Percentiles rank a stretch among this genome's conserved stretches.
phyloP scores from a whole-genome alignment of 2,113 vertebrate species.

The Setophaga kirtlandii region DNA sequence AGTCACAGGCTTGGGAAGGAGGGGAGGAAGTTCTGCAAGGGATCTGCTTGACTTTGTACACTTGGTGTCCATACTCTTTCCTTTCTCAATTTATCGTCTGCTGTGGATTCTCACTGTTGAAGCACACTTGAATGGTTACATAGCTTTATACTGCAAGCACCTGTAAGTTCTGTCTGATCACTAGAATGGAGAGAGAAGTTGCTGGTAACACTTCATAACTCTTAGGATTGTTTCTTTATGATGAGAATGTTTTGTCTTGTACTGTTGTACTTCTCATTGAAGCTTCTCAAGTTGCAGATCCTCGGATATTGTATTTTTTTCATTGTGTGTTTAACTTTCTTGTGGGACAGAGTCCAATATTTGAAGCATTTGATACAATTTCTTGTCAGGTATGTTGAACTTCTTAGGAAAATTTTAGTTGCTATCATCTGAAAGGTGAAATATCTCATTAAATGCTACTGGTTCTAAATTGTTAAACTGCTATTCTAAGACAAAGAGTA shows the following conservation, averaged over 20 bases:
- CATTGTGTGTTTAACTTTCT: background rate
- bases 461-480: background rate
- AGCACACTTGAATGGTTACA: background rate
- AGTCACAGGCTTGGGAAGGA: background rate
- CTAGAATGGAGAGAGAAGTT: background rate
- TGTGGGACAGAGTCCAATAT: background rate
- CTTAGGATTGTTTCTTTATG: background rate
- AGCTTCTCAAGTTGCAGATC: background rate
- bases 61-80: rapidly evolving
- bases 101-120: background rate
- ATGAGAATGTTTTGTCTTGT: background rate
- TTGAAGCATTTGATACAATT: background rate
- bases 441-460: background rate
- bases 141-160: background rate
- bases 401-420: background rate
- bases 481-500: background rate
- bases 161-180: background rate
- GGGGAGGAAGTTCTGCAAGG: background rate
- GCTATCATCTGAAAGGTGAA: background rate
- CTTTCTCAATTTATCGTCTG: background rate
- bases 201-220: background rate
- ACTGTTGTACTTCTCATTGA: background rate
- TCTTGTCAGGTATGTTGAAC: background rate
- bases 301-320: background rate
- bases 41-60: background rate